Evolutionary conservation across 2,113 vertebrate genomes (phyloP).

Genomic region (Apodemus speciosus): DNA sequence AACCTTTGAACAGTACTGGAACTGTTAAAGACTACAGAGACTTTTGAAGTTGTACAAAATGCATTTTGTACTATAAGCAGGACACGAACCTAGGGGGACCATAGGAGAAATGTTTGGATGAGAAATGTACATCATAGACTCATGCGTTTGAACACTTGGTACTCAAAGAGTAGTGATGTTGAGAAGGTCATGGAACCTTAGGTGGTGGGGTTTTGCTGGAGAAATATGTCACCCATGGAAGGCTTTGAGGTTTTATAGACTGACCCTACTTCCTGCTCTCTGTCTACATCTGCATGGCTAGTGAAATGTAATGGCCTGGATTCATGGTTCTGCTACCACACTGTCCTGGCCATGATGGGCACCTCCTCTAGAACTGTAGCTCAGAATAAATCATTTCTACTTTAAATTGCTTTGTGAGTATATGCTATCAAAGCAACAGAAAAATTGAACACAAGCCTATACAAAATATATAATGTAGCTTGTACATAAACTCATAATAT

Average conservation of each 20-base stretch:
- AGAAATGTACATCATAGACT: neutral
- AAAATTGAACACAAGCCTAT: neutral
- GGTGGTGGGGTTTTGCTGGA: neutral
- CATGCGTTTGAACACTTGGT: too few relatives aligned
- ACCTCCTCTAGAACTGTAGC: neutral
- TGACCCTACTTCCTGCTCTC: neutral
- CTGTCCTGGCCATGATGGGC: neutral
- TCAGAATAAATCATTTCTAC: neutral
- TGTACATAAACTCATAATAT: neutral
- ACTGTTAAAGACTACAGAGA: too few relatives aligned
- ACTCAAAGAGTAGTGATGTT: neutral
- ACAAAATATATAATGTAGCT: neutral
- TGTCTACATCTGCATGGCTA: neutral
- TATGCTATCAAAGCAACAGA: neutral
- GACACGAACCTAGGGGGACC: neutral
- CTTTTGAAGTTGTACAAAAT: too few relatives aligned
- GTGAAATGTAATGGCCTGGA: neutral
- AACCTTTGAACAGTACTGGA: too few relatives aligned
- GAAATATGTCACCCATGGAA: neutral
- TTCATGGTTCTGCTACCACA: neutral
- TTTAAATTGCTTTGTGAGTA: neutral
- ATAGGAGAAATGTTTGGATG: neutral
- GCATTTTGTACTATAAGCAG: neutral
- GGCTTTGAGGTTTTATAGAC: neutral
- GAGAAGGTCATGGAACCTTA: neutral